Evolutionary conservation across 2,888 invertebrate species (phyloP).

Genomic region (Tetragnatha montana): DNA sequence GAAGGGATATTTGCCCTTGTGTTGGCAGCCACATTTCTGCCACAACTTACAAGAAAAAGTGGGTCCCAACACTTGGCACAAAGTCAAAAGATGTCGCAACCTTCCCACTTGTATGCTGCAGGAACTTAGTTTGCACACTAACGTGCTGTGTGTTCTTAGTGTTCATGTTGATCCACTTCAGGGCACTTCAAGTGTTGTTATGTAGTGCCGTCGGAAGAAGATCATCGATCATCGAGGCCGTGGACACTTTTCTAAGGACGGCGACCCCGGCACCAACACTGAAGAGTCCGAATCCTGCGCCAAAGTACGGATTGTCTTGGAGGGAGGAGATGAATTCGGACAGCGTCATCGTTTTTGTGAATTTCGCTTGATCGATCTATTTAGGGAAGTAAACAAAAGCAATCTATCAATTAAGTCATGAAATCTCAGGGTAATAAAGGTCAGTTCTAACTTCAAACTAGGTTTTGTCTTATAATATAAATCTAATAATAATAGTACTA

Average conservation of each 20-base stretch:
- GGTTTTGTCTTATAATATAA: too few species aligned
- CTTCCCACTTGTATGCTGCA: conserved; percentile 92
- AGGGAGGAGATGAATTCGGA: conserved; percentile 79
- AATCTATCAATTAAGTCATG: too few species aligned
- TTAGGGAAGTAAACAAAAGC: background rate
- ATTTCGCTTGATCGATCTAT: too few species aligned
- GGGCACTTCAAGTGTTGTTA: conserved; percentile 97
- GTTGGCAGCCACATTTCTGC: too few species aligned
- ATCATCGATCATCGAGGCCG: conserved; percentile 78
- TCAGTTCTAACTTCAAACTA: too few species aligned
- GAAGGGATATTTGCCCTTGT: too few species aligned
- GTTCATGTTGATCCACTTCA: conserved; percentile 94
- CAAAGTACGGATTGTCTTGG: conserved; percentile 96
- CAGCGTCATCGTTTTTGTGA: conserved; percentile 73
- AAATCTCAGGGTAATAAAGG: too few species aligned
- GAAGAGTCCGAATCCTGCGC: conserved; percentile 96
- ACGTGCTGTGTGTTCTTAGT: conserved; percentile 94
- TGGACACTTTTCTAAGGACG: conserved; percentile 84
- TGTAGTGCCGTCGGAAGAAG: conserved; percentile 86
- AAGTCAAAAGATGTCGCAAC: conserved; percentile 94
- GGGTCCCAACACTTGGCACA: conserved; percentile 96
- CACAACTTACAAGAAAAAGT: conserved; percentile 85
- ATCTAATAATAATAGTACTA: too few species aligned
- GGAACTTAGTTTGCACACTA: conserved; percentile 95
- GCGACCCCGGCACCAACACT: conserved; percentile 95